Evolutionary conservation across 2,113 vertebrate species (phyloP).

Genomic region (Falcunculus frontatus): DNA sequence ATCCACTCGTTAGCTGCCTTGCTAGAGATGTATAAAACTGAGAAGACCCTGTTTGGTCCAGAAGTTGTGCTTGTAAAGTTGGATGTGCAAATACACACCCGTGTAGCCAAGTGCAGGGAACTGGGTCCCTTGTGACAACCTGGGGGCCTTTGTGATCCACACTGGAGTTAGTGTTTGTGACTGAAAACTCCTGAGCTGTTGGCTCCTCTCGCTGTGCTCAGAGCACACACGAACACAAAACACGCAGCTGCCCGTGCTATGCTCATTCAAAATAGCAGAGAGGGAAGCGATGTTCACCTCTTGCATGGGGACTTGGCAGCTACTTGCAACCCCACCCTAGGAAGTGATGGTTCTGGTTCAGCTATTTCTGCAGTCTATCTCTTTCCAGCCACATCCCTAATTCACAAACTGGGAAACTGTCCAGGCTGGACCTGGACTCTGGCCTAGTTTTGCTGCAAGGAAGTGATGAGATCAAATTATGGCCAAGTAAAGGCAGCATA

Average conservation of each 20-base stretch:
- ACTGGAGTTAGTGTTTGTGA: not conserved
- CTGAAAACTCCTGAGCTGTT: not conserved
- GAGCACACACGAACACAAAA: not conserved
- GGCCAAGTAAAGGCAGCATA: not conserved
- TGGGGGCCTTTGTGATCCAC: not conserved
- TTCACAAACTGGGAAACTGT: not conserved
- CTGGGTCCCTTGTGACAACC: not conserved
- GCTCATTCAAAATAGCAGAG: not conserved
- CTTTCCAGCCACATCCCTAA: not conserved
- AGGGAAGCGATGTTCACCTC: not conserved
- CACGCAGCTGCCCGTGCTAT: not conserved
- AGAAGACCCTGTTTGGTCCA: not conserved
- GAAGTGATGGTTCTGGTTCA: not conserved
- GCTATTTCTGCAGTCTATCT: not conserved
- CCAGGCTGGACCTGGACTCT: not conserved
- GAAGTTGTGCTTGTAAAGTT: fast-evolving
- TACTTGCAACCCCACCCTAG: not conserved
- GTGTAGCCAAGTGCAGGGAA: not conserved
- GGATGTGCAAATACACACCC: not conserved
- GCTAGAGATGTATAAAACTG: not conserved
- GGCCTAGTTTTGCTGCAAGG: not conserved
- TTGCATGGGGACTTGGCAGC: not conserved
- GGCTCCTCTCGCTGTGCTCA: not conserved
- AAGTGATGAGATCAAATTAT: not conserved
- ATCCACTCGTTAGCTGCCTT: not conserved